These are phyloP conservation scores for Oxycera nigricornis DNA, from an alignment of 2,888 invertebrate genomes.

Conservation along the genomic window DNA sequence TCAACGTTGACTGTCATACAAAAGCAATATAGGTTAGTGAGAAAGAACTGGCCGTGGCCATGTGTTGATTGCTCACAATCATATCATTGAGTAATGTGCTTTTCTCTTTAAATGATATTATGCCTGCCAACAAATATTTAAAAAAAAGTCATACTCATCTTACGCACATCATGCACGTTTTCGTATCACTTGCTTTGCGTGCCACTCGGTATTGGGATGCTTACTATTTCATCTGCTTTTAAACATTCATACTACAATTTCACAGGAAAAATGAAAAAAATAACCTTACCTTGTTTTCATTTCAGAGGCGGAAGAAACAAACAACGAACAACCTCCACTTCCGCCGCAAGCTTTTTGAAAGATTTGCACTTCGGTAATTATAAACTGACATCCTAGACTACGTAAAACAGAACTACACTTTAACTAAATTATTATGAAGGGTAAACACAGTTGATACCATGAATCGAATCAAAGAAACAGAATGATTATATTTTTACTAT, in stretches of 20 bases:
- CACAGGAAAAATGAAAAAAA: too few relatives aligned
- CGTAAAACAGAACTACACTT: too few relatives aligned
- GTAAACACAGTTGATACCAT: too few relatives aligned
- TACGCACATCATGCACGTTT: neutral
- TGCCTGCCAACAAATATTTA: neutral
- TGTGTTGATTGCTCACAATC: neutral
- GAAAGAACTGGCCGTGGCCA: neutral
- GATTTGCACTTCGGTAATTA: too few relatives aligned
- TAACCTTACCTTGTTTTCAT: neutral
- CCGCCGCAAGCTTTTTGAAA: neutral
- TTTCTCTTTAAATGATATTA: neutral
- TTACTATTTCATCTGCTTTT: neutral
- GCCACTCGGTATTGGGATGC: neutral
- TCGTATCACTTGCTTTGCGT: neutral
- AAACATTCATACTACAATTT: too few relatives aligned
- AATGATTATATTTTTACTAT: too few relatives aligned
- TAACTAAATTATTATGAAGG: too few relatives aligned
- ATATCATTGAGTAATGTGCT: neutral
- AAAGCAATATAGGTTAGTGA: constrained; percentile 31
- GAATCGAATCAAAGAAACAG: too few relatives aligned
- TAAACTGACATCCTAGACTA: too few relatives aligned
- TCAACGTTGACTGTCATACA: constrained; percentile 11
- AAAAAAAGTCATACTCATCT: neutral
- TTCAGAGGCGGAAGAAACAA: neutral
- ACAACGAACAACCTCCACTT: neutral